phyloP scores from a whole-genome alignment of 1,140 invertebrate genomes.

The Drosophila varians region DNA sequence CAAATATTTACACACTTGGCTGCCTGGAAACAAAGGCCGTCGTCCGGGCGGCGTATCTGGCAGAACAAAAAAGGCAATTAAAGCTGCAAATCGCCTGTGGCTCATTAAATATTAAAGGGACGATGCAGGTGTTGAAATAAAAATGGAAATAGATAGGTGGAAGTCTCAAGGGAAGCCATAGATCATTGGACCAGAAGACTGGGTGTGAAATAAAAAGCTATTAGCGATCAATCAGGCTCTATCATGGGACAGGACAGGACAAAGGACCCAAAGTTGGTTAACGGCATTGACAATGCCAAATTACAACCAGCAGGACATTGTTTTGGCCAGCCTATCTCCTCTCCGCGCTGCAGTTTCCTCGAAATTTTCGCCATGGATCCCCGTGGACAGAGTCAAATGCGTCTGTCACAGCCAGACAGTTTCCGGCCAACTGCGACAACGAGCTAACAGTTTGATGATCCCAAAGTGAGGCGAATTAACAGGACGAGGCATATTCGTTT shows the following conservation, averaged over 20 bases:
- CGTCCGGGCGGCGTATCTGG: too few relatives aligned
- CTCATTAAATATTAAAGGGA: background rate
- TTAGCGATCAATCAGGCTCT: too few relatives aligned
- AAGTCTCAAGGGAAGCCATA: too few relatives aligned
- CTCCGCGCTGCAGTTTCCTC: background rate
- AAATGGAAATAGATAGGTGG: too few relatives aligned
- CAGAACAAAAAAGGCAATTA: constrained; percentile 8
- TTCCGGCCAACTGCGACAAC: constrained; percentile 32
- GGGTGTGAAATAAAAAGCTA: too few relatives aligned
- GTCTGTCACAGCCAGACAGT: constrained; percentile 33
- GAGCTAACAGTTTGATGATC: constrained; percentile 30
- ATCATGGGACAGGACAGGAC: too few relatives aligned
- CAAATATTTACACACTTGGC: constrained; percentile 40
- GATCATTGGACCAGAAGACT: too few relatives aligned
- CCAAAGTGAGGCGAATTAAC: constrained; percentile 18
- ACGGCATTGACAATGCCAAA: constrained; percentile 44
- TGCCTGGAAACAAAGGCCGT: background rate
- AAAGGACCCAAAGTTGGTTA: too few relatives aligned
- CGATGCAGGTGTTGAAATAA: background rate
- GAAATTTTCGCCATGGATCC: background rate
- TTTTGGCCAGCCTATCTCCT: too few relatives aligned
- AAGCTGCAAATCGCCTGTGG: too few relatives aligned
- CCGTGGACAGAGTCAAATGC: constrained; percentile 34
- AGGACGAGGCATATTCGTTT: background rate
- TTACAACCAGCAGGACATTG: constrained; percentile 42